Evolutionary conservation across 2,888 invertebrate species (phyloP).

Genomic region (Onthophagus sagittarius): DNA sequence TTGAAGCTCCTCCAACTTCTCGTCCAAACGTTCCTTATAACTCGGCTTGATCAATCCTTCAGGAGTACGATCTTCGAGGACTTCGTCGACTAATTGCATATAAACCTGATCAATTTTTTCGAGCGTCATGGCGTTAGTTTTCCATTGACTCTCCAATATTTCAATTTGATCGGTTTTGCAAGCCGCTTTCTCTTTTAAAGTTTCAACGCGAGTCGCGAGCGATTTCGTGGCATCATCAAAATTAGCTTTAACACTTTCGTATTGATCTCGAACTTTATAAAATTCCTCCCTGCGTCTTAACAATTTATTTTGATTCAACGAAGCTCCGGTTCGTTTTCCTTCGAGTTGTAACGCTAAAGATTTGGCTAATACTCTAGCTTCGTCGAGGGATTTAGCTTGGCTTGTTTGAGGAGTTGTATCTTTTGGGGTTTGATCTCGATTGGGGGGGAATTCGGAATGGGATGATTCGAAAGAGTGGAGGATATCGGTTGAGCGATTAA

Average conservation of each 20-base stretch:
- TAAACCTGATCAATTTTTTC: slow-evolving; percentile 5
- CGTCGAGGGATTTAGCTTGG: slow-evolving; percentile 55
- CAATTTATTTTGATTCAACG: neutral
- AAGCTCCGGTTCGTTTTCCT: neutral
- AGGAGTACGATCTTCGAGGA: neutral
- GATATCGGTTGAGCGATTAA: slow-evolving; percentile 72
- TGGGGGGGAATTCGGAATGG: slow-evolving; percentile 24
- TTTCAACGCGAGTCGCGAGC: neutral
- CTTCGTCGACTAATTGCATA: neutral
- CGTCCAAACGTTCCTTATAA: neutral
- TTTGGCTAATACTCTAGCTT: slow-evolving; percentile 31
- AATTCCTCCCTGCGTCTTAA: neutral
- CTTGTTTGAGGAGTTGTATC: slow-evolving; percentile 32
- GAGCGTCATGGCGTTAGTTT: neutral
- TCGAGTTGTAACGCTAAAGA: slow-evolving; percentile 29
- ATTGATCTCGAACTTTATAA: neutral
- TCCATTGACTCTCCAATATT: slow-evolving; percentile 4
- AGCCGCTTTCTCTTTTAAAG: neutral
- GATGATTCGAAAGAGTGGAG: slow-evolving; percentile 46
- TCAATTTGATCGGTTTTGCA: slow-evolving; percentile 2
- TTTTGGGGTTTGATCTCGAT: slow-evolving; percentile 42
- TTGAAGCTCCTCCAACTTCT: too few species aligned
- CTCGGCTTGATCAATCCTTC: neutral
- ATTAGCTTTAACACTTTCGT: neutral
- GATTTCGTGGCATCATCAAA: neutral